Evolutionary conservation across 2,888 invertebrate genomes (phyloP), one percentile per base, ranked within the genome.

Genomic region (Luffia ferchaultella): DNA sequence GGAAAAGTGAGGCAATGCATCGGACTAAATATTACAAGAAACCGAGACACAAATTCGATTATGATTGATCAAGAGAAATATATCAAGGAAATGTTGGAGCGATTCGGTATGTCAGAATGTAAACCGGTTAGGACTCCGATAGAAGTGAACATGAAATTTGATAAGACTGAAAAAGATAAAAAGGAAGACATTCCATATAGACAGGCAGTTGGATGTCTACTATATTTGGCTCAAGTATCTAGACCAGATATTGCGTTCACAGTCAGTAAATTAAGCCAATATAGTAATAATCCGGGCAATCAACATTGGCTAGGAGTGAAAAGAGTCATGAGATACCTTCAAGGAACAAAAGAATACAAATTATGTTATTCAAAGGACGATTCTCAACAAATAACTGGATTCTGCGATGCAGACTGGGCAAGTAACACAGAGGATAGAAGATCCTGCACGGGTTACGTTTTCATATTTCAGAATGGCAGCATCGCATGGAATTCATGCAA

Each of bases 231-330:
- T n/a, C n/a, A 55, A 52, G 57, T 51, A 1, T 58, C 55, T n/a
- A 49, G 58, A 46, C 57, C 61, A 45, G 58, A 60, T 46, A 60
- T 62, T 12, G 42, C 53, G 57, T 60, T 9, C 58, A 58, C n/a
- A n/a, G n/a, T n/a, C n/a, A n/a, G n/a, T 20, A 52, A 45, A 42
- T 18, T 62, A 15, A 62, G 63, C 41, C 54, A 52, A 3, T 60
- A 52, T 49, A 56, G 55, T 18, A 55, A 53, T n/a, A 51, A 56
- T 41, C 56, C 57, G 44, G 47, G 50, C 50, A 49, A 45, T 15
- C 51, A 52, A 47, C 58, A 62, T 41, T 53, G 53, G 51, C 18
- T 45, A 15, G 49, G 30, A 18, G 18, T 56, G 2, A 61, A 59
- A 50, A 54, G 55, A 46, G 52, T 61, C 0, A 16, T 62, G 2